Evolutionary conservation across 2,888 invertebrate species (phyloP).

Genomic region (Tetranychus piercei): DNA sequence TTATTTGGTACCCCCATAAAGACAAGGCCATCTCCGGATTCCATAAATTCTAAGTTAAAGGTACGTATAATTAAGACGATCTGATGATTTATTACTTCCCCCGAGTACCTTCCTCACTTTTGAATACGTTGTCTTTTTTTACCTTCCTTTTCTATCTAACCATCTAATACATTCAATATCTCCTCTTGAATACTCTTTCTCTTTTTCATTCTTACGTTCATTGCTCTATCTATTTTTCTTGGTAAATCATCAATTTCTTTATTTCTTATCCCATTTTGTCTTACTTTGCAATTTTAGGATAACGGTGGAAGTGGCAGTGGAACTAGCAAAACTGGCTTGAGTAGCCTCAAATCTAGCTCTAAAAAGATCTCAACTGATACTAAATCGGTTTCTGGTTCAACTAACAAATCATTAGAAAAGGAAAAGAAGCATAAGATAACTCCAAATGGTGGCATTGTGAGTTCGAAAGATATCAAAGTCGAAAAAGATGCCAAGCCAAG

Average conservation of each 20-base stretch:
- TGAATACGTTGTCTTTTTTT: conserved; percentile 2
- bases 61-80: background rate
- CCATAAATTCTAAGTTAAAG: background rate
- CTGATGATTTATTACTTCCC: background rate
- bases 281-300: conserved; percentile 4
- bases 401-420: background rate
- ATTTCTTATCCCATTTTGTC: background rate
- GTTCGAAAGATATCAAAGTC: background rate
- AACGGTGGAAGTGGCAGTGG: background rate
- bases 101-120: background rate
- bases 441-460: background rate
- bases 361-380: conserved; percentile 5
- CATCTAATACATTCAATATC: background rate
- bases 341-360: background rate
- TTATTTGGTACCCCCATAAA: conserved; percentile 7
- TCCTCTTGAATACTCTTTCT: background rate
- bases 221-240: background rate
- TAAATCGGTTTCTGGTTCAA: background rate
- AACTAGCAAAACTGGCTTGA: background rate
- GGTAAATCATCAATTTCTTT: background rate
- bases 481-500: background rate
- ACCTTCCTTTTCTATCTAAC: conserved; percentile 10
- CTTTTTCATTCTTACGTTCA: background rate
- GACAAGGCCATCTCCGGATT: background rate
- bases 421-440: background rate